Evolutionary conservation across 2,113 vertebrate genomes (phyloP).

Genomic region (Corythornis cristatus): DNA sequence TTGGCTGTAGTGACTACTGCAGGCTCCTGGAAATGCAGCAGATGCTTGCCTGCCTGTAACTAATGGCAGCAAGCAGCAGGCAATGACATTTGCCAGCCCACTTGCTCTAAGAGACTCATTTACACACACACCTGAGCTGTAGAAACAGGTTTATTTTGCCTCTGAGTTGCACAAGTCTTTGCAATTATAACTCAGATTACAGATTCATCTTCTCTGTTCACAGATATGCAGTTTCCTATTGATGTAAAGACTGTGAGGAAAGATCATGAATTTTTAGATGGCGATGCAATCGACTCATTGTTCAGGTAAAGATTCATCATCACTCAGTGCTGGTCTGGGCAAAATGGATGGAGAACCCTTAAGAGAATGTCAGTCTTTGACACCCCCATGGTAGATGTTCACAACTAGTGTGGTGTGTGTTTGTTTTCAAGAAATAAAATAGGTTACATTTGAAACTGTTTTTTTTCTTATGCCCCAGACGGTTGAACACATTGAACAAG

Average conservation of each 20-base stretch:
- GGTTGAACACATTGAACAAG: constrained; percentile 86
- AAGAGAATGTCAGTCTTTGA: not conserved
- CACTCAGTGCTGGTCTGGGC: not conserved
- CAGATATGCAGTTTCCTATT: constrained; percentile 81
- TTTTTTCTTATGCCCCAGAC: constrained; percentile 66
- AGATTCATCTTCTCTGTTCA: constrained; percentile 11
- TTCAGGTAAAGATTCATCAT: constrained; percentile 74
- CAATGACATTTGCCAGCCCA: not conserved
- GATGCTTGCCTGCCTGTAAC: not conserved
- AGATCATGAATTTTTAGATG: constrained; percentile 83
- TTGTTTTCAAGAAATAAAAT: not conserved
- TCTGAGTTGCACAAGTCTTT: not conserved
- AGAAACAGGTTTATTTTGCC: not conserved
- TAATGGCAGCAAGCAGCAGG: not conserved
- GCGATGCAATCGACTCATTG: constrained; percentile 77
- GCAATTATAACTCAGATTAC: not conserved
- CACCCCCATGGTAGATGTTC: rapidly evolving
- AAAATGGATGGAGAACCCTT: not conserved
- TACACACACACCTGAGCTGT: not conserved
- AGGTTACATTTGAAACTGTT: not conserved
- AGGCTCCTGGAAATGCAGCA: not conserved
- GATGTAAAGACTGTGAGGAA: constrained; percentile 77
- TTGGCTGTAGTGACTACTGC: not conserved
- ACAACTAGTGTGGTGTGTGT: not conserved
- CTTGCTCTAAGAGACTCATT: not conserved